phyloP scores from a whole-genome alignment of 2,113 vertebrate species.

The Crotalus viridis region DNA sequence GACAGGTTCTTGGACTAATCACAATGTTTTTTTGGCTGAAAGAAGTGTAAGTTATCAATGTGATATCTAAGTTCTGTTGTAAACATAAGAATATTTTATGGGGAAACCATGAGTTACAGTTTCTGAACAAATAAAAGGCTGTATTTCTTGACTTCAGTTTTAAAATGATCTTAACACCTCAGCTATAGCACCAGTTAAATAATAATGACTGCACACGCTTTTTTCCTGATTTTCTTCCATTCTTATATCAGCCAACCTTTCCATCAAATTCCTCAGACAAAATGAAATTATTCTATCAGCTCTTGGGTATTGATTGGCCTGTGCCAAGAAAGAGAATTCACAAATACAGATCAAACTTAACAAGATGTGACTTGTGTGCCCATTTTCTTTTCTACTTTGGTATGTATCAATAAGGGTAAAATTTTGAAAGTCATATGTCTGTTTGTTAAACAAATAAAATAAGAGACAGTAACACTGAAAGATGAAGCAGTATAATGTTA shows the following conservation, averaged over 20 bases:
- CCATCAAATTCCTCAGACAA: not conserved
- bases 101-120: constrained; percentile 36
- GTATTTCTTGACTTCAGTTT: constrained; percentile 48
- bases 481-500: constrained; percentile 38
- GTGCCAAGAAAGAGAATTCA: not conserved
- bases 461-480: constrained; percentile 37
- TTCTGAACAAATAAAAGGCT: constrained; percentile 48
- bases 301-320: not conserved
- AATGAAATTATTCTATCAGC: not conserved
- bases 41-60: not conserved
- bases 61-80: constrained; percentile 48
- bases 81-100: constrained; percentile 54
- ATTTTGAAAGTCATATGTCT: constrained; percentile 11
- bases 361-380: not conserved
- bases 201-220: constrained; percentile 9
- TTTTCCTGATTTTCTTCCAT: not conserved
- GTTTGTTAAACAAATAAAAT: constrained; percentile 63
- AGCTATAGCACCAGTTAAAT: constrained; percentile 36
- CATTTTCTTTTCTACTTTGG: constrained; percentile 31
- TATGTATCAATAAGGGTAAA: constrained; percentile 17
- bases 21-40: not conserved
- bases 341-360: constrained; percentile 8
- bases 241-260: not conserved
- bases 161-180: constrained; percentile 48
- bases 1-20: constrained; percentile 6